Conservation (phyloP, 2,888 invertebrate species). For the Neocrepidodera transversa region DNA sequence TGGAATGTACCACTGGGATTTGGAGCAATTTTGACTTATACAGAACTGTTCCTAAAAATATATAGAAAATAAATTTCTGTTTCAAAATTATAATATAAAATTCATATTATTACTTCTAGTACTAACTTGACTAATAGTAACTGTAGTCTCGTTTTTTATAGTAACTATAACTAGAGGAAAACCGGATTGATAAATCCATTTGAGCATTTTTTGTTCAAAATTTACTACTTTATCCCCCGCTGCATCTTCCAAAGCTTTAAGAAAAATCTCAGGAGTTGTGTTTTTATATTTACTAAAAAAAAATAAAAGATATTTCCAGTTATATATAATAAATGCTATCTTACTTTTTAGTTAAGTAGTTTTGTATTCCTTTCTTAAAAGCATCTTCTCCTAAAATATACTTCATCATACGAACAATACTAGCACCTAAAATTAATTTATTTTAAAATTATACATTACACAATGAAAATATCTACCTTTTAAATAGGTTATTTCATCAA, state of each 20-base stretch:
- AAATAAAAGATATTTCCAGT: background rate
- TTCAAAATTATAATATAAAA: background rate
- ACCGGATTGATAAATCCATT: constrained; percentile 69
- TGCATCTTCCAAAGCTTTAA: constrained; percentile 59
- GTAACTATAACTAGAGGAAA: constrained; percentile 65
- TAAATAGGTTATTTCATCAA: constrained; percentile 69
- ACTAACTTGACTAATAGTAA: constrained; percentile 37
- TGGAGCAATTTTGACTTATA: constrained; percentile 7
- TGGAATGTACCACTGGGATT: constrained; percentile 60
- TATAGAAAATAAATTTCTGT: background rate
- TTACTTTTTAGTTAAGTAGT: constrained; percentile 65
- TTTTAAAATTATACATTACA: background rate
- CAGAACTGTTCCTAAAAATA: constrained; percentile 36
- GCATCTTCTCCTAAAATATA: constrained; percentile 64
- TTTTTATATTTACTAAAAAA: constrained; percentile 56
- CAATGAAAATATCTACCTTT: constrained; percentile 66
- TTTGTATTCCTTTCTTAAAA: constrained; percentile 64
- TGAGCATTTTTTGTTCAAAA: constrained; percentile 60
- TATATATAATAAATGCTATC: constrained; percentile 41
- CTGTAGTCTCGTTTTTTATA: constrained; percentile 18
- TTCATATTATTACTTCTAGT: no score
- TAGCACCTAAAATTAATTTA: constrained; percentile 40
- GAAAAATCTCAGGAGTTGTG: constrained; percentile 63
- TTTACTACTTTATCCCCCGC: constrained; percentile 2
- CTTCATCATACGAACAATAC: constrained; percentile 68